These are phyloP conservation scores for Phrynosoma blainvillii DNA, from an alignment of 2,113 vertebrate genomes.

Conservation along the genomic window DNA sequence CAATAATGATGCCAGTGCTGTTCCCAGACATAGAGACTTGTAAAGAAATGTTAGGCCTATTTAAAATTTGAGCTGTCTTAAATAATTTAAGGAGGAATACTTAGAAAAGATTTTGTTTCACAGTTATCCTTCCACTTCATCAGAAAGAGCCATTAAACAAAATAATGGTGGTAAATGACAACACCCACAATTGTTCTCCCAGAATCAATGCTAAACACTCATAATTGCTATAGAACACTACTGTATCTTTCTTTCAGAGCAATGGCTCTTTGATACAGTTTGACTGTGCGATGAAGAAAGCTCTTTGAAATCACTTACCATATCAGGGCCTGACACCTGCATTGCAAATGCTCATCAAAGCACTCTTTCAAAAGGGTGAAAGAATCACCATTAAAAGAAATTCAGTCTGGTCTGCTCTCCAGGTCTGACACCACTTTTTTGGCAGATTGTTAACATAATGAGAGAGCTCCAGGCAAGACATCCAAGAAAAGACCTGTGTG, in stretches of 20 bases:
- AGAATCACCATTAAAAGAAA: slow-evolving; percentile 81
- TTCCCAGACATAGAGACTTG: background rate
- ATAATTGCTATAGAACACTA: slow-evolving; percentile 33
- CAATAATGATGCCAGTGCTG: background rate
- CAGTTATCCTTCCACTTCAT: background rate
- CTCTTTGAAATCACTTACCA: slow-evolving; percentile 78
- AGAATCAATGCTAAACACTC: slow-evolving; percentile 48
- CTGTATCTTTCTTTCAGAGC: slow-evolving; percentile 37
- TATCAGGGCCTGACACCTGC: slow-evolving; percentile 74
- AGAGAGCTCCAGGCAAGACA: slow-evolving; percentile 75
- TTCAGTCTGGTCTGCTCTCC: slow-evolving; percentile 77
- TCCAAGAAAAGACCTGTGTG: slow-evolving; percentile 65
- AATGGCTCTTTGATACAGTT: slow-evolving; percentile 51
- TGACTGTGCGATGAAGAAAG: slow-evolving; percentile 62
- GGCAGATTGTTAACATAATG: slow-evolving; percentile 82
- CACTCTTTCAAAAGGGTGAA: slow-evolving; percentile 76
- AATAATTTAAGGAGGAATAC: background rate
- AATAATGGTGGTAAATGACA: background rate
- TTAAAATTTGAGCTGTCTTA: slow-evolving; percentile 48
- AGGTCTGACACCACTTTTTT: slow-evolving; percentile 77
- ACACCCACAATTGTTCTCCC: slow-evolving; percentile 24
- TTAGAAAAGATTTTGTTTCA: background rate
- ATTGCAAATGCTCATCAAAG: slow-evolving; percentile 78
- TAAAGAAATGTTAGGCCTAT: slow-evolving; percentile 27
- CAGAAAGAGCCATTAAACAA: slow-evolving; percentile 31